Base-by-base conservation (phyloP, 2,797 vertebrate genomes). In the Mus minutoides region DNA sequence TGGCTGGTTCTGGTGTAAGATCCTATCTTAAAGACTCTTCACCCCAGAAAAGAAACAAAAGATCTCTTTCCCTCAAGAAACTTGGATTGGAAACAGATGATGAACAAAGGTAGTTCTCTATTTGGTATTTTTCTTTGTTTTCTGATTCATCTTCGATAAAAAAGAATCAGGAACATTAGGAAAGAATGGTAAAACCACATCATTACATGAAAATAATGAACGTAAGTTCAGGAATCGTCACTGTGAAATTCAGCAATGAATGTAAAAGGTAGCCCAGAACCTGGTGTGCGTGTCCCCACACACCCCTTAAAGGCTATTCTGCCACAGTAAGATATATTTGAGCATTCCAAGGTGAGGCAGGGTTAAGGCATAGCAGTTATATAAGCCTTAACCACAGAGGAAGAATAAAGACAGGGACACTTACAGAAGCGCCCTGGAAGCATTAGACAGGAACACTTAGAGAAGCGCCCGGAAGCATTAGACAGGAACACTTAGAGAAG, bases 101-200 rank as follows among this genome's bases (percentile, higher is more conserved):
- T 43, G 73, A 87, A 87, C 3, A 54, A 29, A 67, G 83, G 43
- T 26, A 78, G 88, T 76, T 96, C 46, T 94, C 77, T 85, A 12
- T 26, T 87, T 95, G 31, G 29, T 58, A 91, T 85, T 95, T 94
- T 91, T 91, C 37, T 97, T 90, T 82, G 49, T 76, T 95, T 71
- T 46, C 60, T 82, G 78, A 94, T 71, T 82, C 12, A 64, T 96
- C 84, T 94, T 37, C n/a, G 22, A 52, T 29, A 37, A 10, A 49
- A 37, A 34, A 3, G 83, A 88, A 62, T 37, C 10, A 92, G 89
- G 64, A 80, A 90, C 82, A 90, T 91, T 91, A 94, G 84, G 56
- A 94, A 96, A 82, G 24, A 49, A 34, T 26, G 80, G 75, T 9
- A 90, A 88, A 93, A 89, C 67, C 4, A 92, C 1, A 88, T 29